Evolutionary conservation across 2,113 vertebrate genomes (phyloP).

Genomic region (Toxotes jaculatrix): DNA sequence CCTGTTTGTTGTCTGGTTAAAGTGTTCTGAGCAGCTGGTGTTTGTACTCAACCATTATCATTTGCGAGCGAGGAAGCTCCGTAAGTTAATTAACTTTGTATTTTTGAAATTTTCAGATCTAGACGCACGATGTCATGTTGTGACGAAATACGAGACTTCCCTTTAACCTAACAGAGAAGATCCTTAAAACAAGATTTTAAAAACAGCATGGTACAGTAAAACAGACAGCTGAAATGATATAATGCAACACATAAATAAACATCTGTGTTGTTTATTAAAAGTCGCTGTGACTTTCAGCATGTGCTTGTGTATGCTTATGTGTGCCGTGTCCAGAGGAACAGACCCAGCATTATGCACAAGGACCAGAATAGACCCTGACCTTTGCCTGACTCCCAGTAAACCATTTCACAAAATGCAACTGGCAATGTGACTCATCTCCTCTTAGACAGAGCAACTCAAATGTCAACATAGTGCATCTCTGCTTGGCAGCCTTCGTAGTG

Average conservation of each 20-base stretch:
- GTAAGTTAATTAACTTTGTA: too few relatives aligned
- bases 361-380: constrained; percentile 75
- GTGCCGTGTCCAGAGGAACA: constrained; percentile 41
- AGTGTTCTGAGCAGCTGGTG: too few relatives aligned
- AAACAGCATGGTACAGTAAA: background rate
- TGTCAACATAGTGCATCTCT: constrained; percentile 49
- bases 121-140: background rate
- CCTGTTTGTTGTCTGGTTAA: too few relatives aligned
- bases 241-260: constrained; percentile 33
- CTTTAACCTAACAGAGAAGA: too few relatives aligned
- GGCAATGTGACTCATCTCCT: constrained; percentile 60
- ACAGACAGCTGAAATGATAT: constrained; percentile 21
- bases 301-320: constrained; percentile 36
- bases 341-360: constrained; percentile 54
- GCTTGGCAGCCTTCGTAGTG: background rate
- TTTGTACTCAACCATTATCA: too few relatives aligned
- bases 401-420: constrained; percentile 72
- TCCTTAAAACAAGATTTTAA: constrained; percentile 6
- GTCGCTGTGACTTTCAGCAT: constrained; percentile 23
- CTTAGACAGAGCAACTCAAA: constrained; percentile 46
- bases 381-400: constrained; percentile 71
- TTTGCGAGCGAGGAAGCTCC: too few relatives aligned
- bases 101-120: too few relatives aligned
- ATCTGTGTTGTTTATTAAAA: constrained; percentile 39
- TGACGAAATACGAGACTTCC: background rate